Base-by-base conservation (phyloP, 1,140 invertebrate species). In the Coptotermes formosanus region DNA sequence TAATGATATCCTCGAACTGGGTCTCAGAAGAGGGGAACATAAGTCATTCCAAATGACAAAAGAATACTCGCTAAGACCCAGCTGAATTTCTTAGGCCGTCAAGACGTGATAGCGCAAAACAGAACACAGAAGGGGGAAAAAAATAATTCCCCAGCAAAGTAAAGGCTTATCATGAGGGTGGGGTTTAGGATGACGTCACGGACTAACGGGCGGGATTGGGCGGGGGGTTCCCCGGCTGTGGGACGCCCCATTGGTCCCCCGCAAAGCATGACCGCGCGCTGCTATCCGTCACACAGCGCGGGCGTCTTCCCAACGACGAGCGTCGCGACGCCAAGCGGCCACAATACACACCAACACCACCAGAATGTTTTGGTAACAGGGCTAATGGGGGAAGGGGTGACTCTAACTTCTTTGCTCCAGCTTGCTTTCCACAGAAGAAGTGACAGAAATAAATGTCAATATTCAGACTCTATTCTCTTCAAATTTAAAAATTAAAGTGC, bases 161-260 rank as follows among this genome's bases (percentile, higher is more conserved):
- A 88, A 87, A 75, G 81, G 87, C 43, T 59, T 86, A 83, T 86
- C 81, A 86, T 85, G 84, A 75, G 85, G 59, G 59, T 85, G 81
- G 85, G 44, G 64, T 82, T 64, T 75, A 30, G 69, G 32, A 86
- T 52, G 86, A 86, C 86, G 87, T 87, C 87, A 85, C 82, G 48
- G 32, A 43, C 81, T 43, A 86, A 85, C 75, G 55, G 85, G 45
- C 75, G 75, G 85, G 64, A 85, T 85, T 85, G 85, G 85, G 85
- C 75, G 82, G 85, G 64, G 64, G 64, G 64, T 75, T 75, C 64
- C 64, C 64, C 85, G 85, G 85, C 85, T 88, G 87, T 86, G 88
- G 88, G 87, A 86, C 87, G 86, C 88, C 88, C 86, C 88, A 89
- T 89, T 89, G 88, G 88, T 88, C 87, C 88, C 87, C 88, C 88